A percentile compares a stretch with the other conserved stretches of the same genome.
Conservation (phyloP, 2,797 vertebrate species). For the Eulemur albifrons region DNA sequence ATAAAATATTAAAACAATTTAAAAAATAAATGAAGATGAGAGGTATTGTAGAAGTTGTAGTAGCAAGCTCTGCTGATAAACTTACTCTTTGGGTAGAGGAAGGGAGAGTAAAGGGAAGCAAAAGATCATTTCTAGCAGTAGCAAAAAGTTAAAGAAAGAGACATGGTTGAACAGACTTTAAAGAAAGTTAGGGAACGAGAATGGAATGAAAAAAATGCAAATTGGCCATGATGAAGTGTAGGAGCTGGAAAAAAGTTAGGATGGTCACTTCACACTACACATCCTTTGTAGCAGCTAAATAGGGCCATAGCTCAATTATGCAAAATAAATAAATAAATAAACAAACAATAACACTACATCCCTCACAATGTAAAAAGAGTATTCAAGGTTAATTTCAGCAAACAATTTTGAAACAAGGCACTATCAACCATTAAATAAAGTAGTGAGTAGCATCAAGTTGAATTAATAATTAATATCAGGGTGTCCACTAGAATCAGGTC, state of each 20-base stretch:
- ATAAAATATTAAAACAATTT: neutral
- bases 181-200: neutral
- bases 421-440: neutral
- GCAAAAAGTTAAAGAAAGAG: neutral
- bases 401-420: neutral
- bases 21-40: neutral
- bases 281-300: neutral
- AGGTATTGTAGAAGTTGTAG: neutral
- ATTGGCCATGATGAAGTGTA: neutral
- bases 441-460: neutral
- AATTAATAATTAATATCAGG: neutral
- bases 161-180: neutral
- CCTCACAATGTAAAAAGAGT: neutral
- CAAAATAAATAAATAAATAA: neutral
- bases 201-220: neutral
- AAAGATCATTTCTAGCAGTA: neutral
- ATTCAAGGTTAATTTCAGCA: constrained; percentile 2
- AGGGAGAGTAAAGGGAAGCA: neutral
- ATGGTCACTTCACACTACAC: neutral
- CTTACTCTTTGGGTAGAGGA: neutral
- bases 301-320: neutral
- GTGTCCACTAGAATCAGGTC: neutral
- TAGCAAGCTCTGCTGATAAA: neutral
- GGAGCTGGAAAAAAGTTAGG: neutral
- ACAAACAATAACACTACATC: neutral